phyloP scores from a whole-genome alignment of 2,113 vertebrate species.

The Cathartes aura region DNA sequence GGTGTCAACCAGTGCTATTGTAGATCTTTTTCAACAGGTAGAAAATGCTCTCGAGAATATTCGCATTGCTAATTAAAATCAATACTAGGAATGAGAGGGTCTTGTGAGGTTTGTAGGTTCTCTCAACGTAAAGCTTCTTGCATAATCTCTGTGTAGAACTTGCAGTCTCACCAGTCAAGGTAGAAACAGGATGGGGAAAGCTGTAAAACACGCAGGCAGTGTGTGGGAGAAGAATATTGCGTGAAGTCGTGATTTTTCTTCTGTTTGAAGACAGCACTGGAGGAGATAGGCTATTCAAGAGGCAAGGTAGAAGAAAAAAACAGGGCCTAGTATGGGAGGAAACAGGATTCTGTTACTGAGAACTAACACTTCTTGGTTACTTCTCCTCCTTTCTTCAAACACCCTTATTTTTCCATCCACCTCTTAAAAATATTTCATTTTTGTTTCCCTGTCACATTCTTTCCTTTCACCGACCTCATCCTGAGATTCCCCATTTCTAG shows the following conservation, averaged over 20 bases:
- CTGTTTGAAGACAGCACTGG: background rate
- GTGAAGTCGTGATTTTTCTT: constrained; percentile 30
- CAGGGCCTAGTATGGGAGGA: background rate
- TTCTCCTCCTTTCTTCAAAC: background rate
- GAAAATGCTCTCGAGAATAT: background rate
- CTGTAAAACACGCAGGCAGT: constrained; percentile 5
- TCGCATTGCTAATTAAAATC: background rate
- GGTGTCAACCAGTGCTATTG: background rate
- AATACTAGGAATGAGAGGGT: background rate
- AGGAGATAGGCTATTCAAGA: background rate
- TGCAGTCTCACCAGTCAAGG: constrained; percentile 10
- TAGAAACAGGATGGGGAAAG: background rate
- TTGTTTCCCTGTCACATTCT: background rate
- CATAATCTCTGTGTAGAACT: constrained; percentile 11
- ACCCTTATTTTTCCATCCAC: background rate
- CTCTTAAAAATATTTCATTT: background rate
- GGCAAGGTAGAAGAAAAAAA: background rate
- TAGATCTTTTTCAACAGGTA: constrained; percentile 3
- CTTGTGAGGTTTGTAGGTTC: background rate
- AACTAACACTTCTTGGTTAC: background rate
- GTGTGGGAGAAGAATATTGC: constrained; percentile 40
- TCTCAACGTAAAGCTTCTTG: constrained; percentile 1
- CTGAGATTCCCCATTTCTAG: background rate
- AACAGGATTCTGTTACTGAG: background rate
- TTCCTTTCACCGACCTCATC: background rate